Evolutionary conservation across 2,797 vertebrate species (phyloP).

Genomic region (Enoplosus armatus): DNA sequence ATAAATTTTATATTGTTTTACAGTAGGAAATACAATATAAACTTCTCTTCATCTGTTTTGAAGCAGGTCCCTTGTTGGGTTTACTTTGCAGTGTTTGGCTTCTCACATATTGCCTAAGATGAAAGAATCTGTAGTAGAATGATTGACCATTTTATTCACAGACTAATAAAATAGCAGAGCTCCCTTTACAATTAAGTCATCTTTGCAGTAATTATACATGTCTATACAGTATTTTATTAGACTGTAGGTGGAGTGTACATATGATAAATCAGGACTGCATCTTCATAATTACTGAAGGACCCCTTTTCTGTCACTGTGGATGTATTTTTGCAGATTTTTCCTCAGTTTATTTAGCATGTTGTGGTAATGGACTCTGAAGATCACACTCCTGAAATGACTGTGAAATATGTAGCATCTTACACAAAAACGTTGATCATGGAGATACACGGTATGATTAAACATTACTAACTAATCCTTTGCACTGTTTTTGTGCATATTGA

Average conservation of each 20-base stretch:
- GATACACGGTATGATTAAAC: not conserved
- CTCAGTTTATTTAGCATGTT: slow-evolving; percentile 42
- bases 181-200: not conserved
- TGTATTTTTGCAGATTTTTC: not conserved
- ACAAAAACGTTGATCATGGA: not conserved
- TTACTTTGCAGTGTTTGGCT: slow-evolving; percentile 9
- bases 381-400: not conserved
- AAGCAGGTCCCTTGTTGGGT: slow-evolving; percentile 1
- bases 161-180: not conserved
- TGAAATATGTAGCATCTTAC: not conserved
- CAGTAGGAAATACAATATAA: not conserved
- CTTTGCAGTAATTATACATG: not conserved
- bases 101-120: not conserved
- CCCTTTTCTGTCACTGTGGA: not conserved
- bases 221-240: not conserved
- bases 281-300: not conserved
- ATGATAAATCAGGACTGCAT: not conserved
- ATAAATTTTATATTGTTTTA: slow-evolving; percentile 23
- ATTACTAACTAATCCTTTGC: not conserved
- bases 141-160: not conserved
- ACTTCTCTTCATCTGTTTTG: slow-evolving; percentile 1
- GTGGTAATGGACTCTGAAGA: not conserved
- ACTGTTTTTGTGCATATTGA: not conserved
- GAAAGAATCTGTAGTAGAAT: not conserved
- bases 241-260: not conserved